A percentile compares a stretch with the other conserved stretches of the same genome.
Conservation (phyloP, 2,113 vertebrate genomes). For the Pachyramphus minor region DNA sequence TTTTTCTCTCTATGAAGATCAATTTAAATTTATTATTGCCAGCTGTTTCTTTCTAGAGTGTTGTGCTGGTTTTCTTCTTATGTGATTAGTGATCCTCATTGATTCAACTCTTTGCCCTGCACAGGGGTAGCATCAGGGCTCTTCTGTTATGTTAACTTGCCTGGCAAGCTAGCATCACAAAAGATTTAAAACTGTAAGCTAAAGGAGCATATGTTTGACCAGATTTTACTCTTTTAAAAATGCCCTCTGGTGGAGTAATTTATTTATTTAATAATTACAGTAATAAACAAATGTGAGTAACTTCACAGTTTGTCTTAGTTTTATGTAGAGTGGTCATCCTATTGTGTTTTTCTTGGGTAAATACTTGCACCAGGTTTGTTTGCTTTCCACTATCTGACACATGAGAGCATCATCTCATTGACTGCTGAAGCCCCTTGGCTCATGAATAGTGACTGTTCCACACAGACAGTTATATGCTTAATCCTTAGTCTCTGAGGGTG, state of each 20-base stretch:
- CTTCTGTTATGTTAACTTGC: background rate
- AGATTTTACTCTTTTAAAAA: background rate
- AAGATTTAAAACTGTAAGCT: background rate
- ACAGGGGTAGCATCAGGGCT: background rate
- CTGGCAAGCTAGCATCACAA: background rate
- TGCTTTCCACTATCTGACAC: background rate
- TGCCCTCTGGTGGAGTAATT: background rate
- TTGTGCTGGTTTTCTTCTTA: background rate
- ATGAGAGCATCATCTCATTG: background rate
- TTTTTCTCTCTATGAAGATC: slow-evolving; percentile 13
- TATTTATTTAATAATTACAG: background rate
- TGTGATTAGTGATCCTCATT: background rate
- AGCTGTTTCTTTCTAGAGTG: slow-evolving; percentile 32
- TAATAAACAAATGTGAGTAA: background rate
- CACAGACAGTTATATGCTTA: background rate
- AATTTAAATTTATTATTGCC: slow-evolving; percentile 38
- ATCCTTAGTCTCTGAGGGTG: background rate
- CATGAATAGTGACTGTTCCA: rapidly evolving
- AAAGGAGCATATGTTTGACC: background rate
- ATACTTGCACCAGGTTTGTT: background rate
- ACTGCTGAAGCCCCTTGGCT: background rate
- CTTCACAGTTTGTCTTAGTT: background rate
- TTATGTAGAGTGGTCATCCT: background rate
- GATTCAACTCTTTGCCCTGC: slow-evolving; percentile 36
- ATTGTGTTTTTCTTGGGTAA: background rate